Evolutionary conservation across 2,888 invertebrate genomes (phyloP).

Genomic region (Caenorhabditis japonica): DNA sequence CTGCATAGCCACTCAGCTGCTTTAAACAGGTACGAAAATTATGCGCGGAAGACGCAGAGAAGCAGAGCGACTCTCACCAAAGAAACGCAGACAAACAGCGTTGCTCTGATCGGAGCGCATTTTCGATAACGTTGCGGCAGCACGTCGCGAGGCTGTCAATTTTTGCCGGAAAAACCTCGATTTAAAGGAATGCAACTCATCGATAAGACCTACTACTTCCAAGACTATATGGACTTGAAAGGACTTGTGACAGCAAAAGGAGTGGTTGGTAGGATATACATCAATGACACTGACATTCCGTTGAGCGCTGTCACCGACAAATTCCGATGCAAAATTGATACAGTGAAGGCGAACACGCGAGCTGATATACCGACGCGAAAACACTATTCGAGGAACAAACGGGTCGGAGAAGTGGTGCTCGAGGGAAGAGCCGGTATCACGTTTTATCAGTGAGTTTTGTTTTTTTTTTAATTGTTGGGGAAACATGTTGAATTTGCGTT

Average conservation of each 20-base stretch:
- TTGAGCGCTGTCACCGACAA: conserved; percentile 57
- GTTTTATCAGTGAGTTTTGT: conserved; percentile 56
- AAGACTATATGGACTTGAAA: conserved; percentile 54
- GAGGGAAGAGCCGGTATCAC: conserved; percentile 69
- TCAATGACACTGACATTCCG: conserved; percentile 56
- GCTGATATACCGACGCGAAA: conserved; percentile 62
- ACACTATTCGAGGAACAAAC: conserved; percentile 64
- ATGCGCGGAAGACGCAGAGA: too few species aligned
- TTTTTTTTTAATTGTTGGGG: too few species aligned
- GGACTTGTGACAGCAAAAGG: conserved; percentile 65
- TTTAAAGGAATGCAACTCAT: conserved; percentile 65
- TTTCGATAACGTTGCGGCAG: too few species aligned
- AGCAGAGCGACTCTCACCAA: too few species aligned
- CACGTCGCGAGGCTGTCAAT: too few species aligned
- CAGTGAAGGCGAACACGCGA: conserved; percentile 63
- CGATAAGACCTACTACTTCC: conserved; percentile 62
- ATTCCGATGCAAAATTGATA: conserved; percentile 63
- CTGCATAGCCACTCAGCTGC: too few species aligned
- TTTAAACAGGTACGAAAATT: too few species aligned
- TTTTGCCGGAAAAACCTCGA: too few species aligned
- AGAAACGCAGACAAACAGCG: too few species aligned
- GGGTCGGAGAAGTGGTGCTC: conserved; percentile 72
- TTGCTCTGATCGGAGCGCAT: too few species aligned
- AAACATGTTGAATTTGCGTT: conserved; percentile 12
- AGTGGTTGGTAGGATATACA: conserved; percentile 68